A percentile compares a stretch with the other conserved stretches of the same genome.
phyloP scores from a whole-genome alignment of 1,140 invertebrate genomes.

The Plutomurus gul region DNA sequence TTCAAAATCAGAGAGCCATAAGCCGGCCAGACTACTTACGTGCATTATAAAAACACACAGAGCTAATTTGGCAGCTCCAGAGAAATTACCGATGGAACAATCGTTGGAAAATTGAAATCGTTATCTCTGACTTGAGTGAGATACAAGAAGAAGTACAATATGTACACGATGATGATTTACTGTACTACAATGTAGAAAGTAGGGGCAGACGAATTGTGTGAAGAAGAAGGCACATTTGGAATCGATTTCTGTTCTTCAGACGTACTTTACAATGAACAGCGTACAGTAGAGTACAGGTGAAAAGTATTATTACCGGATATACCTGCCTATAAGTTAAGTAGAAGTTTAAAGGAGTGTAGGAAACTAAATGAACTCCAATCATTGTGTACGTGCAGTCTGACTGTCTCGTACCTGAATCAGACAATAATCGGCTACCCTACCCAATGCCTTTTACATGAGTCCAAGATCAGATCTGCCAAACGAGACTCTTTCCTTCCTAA shows the following conservation, averaged over 20 bases:
- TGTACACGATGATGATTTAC: neutral
- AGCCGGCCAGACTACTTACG: too few species aligned
- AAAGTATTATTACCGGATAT: neutral
- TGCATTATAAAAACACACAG: too few species aligned
- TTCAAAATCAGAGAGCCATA: too few species aligned
- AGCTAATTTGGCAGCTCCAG: too few species aligned
- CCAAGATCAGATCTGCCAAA: too few species aligned
- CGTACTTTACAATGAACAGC: neutral
- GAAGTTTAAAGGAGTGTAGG: neutral
- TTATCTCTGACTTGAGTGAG: neutral
- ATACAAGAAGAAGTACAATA: neutral
- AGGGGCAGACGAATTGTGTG: neutral
- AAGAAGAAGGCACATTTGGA: neutral
- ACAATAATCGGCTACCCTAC: neutral
- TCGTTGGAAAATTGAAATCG: too few species aligned
- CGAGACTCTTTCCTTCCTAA: too few species aligned
- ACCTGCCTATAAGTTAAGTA: neutral
- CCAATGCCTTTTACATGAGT: too few species aligned
- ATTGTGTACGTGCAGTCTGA: slow-evolving; percentile 22
- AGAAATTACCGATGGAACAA: too few species aligned
- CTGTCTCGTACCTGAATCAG: neutral
- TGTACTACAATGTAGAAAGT: neutral
- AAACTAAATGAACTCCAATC: slow-evolving; percentile 16
- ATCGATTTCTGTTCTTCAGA: too few species aligned
- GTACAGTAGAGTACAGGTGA: too few species aligned